A percentile compares a stretch with the other conserved stretches of the same genome.
Conservation (phyloP, 2,888 invertebrate genomes). For the Apodemia duryi region DNA sequence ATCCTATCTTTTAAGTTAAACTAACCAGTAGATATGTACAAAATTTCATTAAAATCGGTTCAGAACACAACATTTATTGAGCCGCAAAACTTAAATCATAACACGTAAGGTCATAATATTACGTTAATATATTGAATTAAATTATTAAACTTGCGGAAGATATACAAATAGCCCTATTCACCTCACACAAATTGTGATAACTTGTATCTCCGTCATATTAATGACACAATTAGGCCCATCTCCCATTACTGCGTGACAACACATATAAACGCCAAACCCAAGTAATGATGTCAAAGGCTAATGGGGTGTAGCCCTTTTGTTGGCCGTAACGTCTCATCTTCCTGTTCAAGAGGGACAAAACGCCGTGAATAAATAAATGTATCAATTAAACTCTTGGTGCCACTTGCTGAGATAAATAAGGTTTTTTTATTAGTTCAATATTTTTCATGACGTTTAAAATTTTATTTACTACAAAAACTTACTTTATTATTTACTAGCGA, state of each 20-base stretch:
- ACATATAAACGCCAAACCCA: constrained; percentile 32
- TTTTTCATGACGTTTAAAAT: too few relatives aligned
- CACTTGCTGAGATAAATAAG: constrained; percentile 37
- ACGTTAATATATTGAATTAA: too few relatives aligned
- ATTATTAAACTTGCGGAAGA: neutral
- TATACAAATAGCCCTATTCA: neutral
- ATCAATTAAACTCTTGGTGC: constrained; percentile 26
- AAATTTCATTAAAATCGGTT: too few relatives aligned
- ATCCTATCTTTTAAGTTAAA: too few relatives aligned
- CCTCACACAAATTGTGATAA: constrained; percentile 6
- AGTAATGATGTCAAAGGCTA: constrained; percentile 53
- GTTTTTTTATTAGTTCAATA: neutral
- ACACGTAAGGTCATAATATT: too few relatives aligned
- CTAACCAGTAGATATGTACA: too few relatives aligned
- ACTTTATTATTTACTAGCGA: too few relatives aligned
- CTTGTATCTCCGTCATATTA: constrained; percentile 21
- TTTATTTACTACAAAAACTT: too few relatives aligned
- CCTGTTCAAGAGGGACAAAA: constrained; percentile 18
- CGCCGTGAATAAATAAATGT: constrained; percentile 16
- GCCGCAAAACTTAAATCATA: too few relatives aligned
- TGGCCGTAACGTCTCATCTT: constrained; percentile 34
- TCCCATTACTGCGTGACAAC: constrained; percentile 26
- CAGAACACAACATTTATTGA: too few relatives aligned
- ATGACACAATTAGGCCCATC: constrained; percentile 24
- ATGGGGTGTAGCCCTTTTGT: constrained; percentile 40